Percentiles rank a stretch among this genome's conserved stretches.
Conservation (phyloP, 1,140 invertebrate genomes). For the Cecropterus lyciades region DNA sequence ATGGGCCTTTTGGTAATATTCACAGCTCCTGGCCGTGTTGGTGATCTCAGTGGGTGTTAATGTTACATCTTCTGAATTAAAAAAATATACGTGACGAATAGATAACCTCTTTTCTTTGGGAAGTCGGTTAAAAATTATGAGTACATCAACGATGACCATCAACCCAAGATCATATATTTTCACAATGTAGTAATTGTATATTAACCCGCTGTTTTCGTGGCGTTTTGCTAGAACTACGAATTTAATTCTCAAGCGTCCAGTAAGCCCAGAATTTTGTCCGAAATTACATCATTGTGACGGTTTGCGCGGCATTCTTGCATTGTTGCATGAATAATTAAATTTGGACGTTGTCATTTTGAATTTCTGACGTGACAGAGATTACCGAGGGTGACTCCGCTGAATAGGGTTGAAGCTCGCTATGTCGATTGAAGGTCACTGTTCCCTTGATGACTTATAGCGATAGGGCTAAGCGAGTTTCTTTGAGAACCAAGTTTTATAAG, state of each 20-base stretch:
- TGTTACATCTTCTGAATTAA: too few species aligned
- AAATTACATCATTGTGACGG: slow-evolving; percentile 28
- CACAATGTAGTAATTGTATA: too few species aligned
- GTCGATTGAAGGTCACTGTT: neutral
- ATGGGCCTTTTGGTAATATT: too few species aligned
- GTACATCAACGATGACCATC: too few species aligned
- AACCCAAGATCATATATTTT: too few species aligned
- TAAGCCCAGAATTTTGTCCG: slow-evolving; percentile 28
- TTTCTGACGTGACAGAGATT: slow-evolving; percentile 27
- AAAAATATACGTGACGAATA: too few species aligned
- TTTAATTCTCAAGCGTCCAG: slow-evolving; percentile 34
- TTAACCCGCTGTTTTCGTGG: neutral
- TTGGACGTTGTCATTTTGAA: slow-evolving; percentile 33
- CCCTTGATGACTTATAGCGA: neutral
- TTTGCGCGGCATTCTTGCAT: slow-evolving; percentile 23
- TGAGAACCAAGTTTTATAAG: too few species aligned
- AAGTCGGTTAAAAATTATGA: too few species aligned
- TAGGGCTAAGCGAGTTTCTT: too few species aligned
- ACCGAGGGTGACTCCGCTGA: slow-evolving; percentile 17
- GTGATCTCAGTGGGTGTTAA: too few species aligned
- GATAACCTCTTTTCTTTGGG: too few species aligned
- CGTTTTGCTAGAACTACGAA: slow-evolving; percentile 6
- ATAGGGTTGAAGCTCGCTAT: slow-evolving; percentile 11
- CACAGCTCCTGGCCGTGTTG: too few species aligned
- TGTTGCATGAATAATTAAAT: slow-evolving; percentile 34